Conservation (phyloP, 30 jellyfish, hydroid and myxozoan genomes). For the Phacellophora camtschatica region DNA sequence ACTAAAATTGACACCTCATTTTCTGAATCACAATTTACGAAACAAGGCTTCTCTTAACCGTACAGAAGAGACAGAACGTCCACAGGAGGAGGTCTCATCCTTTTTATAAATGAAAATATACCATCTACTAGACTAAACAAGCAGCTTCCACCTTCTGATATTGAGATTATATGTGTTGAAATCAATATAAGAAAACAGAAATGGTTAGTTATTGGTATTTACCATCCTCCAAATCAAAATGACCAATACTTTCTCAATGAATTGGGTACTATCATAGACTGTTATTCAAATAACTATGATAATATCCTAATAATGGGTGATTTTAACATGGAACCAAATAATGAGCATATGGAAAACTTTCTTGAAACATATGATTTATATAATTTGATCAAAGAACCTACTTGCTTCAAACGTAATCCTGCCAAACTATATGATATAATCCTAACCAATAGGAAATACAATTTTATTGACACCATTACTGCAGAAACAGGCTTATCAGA, state of each 20-base stretch:
- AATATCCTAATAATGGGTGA: neutral
- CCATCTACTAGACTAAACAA: neutral
- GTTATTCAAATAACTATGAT: neutral
- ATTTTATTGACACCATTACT: slow-evolving; percentile 25
- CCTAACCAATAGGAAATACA: neutral
- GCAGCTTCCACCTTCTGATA: neutral
- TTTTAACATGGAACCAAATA: neutral
- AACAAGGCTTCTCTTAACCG: neutral
- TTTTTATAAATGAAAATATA: neutral
- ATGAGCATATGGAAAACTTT: neutral
- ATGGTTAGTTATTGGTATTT: neutral
- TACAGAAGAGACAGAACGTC: neutral
- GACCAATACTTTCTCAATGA: neutral
- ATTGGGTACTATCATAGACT: neutral
- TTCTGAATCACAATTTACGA: neutral
- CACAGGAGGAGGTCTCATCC: neutral
- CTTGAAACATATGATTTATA: neutral
- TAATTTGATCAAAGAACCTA: slow-evolving; percentile 8
- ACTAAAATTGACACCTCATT: neutral
- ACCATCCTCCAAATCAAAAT: neutral
- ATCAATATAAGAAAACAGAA: neutral
- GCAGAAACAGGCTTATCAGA: slow-evolving; percentile 59
- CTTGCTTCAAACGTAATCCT: slow-evolving; percentile 1
- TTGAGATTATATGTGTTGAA: neutral
- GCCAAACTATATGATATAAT: slow-evolving; percentile 5